Base-by-base conservation (phyloP, 1,140 invertebrate species). In the Cyphomyrmex costatus region DNA sequence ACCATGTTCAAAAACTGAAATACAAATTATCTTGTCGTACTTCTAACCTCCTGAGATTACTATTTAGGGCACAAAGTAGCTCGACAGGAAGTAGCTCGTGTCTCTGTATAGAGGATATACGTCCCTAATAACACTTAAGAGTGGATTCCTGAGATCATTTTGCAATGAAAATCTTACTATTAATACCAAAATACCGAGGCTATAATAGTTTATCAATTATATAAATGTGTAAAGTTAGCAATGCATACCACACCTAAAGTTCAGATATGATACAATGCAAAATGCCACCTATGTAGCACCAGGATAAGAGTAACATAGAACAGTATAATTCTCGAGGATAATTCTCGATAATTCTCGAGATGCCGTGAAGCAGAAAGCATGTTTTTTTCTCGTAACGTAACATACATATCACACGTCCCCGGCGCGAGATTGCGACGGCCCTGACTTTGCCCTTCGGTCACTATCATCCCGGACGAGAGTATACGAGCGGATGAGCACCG, bases 361-460 rank as follows among this genome's bases (percentile, higher is more conserved):
- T 4, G 58, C 0, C 19, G 16, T 2, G 7, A 30, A 14, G 7
- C 14, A 33, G n/a, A 36, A 42, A 56, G 58, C 33, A 21, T 14
- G 14, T 70, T 79, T 79, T 51, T 24, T n/a, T 53, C 63, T 27
- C 24, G 12, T 68, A 30, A 70, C 46, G 49, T 36, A 70, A 80
- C 33, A 21, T 16, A 80, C 33, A 21, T 16, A 7, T 19, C 16
- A 53, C 51, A 2, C 33, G 24, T 73, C 21, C 46, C 36, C 65
- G 49, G 71, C 51, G 36, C 19, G 27, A 77, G 60, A 16, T 73
- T 27, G 70, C 63, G 61, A 87, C 89, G 79, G 89, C 89, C 86
- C 86, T 90, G 89, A 83, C 89, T 86, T 65, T 88, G 86, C 82
- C 89, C 89, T 90, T 88, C 49, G 78, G 83, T 91, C 86, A 80